Base-by-base conservation (phyloP, 2,113 vertebrate genomes). In the Fukomys damarensis region DNA sequence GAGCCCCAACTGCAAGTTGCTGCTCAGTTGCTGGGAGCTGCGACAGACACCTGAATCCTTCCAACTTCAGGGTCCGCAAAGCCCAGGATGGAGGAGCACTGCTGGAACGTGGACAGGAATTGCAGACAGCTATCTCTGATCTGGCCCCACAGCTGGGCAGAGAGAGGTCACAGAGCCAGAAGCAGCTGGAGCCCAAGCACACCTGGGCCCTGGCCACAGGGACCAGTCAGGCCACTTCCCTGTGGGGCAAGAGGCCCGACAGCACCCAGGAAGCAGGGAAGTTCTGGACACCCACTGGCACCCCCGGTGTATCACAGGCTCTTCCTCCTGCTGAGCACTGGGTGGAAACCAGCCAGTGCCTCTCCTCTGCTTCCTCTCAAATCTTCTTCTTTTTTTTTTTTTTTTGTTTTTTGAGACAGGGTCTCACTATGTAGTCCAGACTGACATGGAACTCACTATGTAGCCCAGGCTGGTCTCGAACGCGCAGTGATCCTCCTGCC, bases 161-260 rank as follows among this genome's bases (percentile, higher is more conserved):
- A 22, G 0, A 16, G 32, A 32, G 7, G 20, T 70, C 88, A 74
- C 41, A 5, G 26, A 7, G 56, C 16, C 46, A 0, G 10, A 24
- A 58, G 3, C 19, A 35, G 38, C 38, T 2, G 12, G 38, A 20
- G 28, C 1, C n/a, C 41, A 10, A 11, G 43, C 2, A 5, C 0
- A 35, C 14, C 4, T 7, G 5, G 13, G 46, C 13, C 68, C 38
- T 12, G 38, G 24, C 22, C 32, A 9, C 20, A 24, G 38, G 1
- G 22, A 28, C 5, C 1, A 13, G 5, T 22, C 17, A 1, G 70
- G 68, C 20, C 26, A 89, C 7, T 52, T 72, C 14, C 8, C 41
- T 35, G 12, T 46, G 16, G 43, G 10, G 59, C 38, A 49, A 26
- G 19, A 56, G 3, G 28, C 17, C 5, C 46, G 35, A 32, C 10